Base-by-base conservation (phyloP, 2,888 invertebrate species). In the Orchesella flavescens region DNA sequence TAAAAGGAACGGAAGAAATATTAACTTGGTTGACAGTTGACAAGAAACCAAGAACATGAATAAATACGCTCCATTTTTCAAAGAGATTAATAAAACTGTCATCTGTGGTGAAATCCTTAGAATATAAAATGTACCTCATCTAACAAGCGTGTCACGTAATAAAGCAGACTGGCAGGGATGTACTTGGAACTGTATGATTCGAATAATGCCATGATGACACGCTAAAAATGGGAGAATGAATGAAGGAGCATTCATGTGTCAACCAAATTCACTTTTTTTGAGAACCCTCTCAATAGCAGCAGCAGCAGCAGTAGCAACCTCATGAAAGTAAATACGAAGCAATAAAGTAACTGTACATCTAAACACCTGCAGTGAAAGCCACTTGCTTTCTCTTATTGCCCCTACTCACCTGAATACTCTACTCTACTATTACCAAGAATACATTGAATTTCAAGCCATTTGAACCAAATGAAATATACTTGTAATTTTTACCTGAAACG, bases 21-120 rank as follows among this genome's bases (percentile, higher is more conserved):
- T 82, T 76, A 76, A 76, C 44, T 82, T 46, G 17, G 43, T 71
- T 73, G 81, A 74, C 81, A 81, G 76, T 76, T 76, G 76, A 69
- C 61, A 81, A 68, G 74, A 61, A 61, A 73, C 57, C 59, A 7
- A 80, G 69, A 75, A 61, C 75, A 61, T 71, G 76, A 81, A 75
- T 82, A 75, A 82, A 82, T 71, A 72, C 46, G 24, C 57, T 71
- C 66, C 72, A 65, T 76, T 82, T 82, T 82, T 72, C 76, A 72
- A n/a, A 63, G 23, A 72, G 76, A 82, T 82, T 82, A 71, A 72
- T 57, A 76, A 71, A 69, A 74, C 57, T 46, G 74, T 24, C 74
- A 59, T 74, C n/a, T 43, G 15, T 13, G 69, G 68, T 34, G 66
- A 68, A 66, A 76, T 53, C 21, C 44, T 44, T 15, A 21, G 68